phyloP scores from a whole-genome alignment of 1,140 invertebrate genomes.

The Halictus rubicundus region DNA sequence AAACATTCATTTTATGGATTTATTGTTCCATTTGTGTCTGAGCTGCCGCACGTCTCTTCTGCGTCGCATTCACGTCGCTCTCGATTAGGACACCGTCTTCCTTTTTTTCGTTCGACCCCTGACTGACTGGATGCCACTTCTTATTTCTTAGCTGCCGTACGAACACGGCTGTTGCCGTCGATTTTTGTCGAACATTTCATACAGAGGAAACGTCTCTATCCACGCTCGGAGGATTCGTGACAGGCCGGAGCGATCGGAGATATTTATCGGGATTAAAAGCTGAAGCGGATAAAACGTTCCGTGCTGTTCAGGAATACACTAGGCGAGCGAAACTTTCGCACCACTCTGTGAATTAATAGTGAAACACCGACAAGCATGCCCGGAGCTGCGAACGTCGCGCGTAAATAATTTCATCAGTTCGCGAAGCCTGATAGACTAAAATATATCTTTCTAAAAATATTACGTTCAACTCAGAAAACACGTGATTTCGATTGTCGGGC shows the following conservation, averaged over 20 bases:
- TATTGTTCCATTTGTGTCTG: too few species aligned
- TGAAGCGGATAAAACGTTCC: neutral
- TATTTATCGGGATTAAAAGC: neutral
- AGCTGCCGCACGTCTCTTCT: neutral
- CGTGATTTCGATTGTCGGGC: too few species aligned
- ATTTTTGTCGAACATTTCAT: constrained; percentile 16
- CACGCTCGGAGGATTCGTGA: neutral
- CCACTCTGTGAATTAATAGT: too few species aligned
- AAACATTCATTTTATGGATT: too few species aligned
- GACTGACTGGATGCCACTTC: neutral
- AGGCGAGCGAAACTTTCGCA: too few species aligned
- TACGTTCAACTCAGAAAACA: too few species aligned
- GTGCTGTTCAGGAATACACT: neutral
- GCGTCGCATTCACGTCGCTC: constrained; percentile 8
- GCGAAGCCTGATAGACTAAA: too few species aligned
- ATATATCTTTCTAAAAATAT: too few species aligned
- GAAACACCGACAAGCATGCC: too few species aligned
- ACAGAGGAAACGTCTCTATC: neutral
- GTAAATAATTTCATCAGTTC: too few species aligned
- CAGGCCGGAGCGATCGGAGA: neutral
- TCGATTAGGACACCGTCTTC: neutral
- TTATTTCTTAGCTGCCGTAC: neutral
- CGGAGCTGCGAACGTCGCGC: too few species aligned
- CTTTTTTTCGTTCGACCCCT: neutral
- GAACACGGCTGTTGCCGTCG: constrained; percentile 1